Evolutionary conservation across 2,797 vertebrate genomes (phyloP), one percentile per base, ranked within the genome.

Genomic region (Falco peregrinus): DNA sequence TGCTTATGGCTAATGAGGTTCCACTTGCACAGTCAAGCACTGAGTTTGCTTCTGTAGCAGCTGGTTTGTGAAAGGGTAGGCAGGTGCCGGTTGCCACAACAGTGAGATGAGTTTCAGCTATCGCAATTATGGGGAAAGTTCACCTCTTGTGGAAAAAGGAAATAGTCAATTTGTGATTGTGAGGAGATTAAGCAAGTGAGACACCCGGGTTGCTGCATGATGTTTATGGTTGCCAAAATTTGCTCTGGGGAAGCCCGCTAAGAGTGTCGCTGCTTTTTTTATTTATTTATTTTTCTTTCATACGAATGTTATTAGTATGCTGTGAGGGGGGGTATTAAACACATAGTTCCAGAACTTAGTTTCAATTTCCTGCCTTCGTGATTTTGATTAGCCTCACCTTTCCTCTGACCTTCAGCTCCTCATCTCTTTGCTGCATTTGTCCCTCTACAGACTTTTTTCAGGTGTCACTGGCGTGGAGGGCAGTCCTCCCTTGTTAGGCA

Each of bases 361-460:
- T 96, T 88, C 77, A 74, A 3, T 90, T 91, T 95, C 50, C 53
- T 84, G 57, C 74, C 60, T 85, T 90, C 18, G 3, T 88, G 56
- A 59, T 65, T 91, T 89, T 76, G 51, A 68, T 79, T 93, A 57
- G 53, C 68, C 29, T 95, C 47, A 60, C 64, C 83, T 92, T 82
- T 75, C 31, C 18, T 73, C 64, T 94, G 67, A 73, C 51, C 54
- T 86, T 67, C 57, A 53, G 59, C n/a, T 64, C 41, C 64, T 89
- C 48, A 26, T 77, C 71, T 70, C 60, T 91, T 59, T 87, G 47
- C 56, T 93, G 64, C n/a, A 11, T 77, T 87, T 93, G 26, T 83
- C 48, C 28, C 25, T 82, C n/a, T 70, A 3, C 50, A 67, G 57
- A 14, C 51, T 31, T 81, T 80, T 84, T 68, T 83, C 59, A 43